Conservation (phyloP, 2,888 invertebrate genomes). For the Cerastis leucographa region DNA sequence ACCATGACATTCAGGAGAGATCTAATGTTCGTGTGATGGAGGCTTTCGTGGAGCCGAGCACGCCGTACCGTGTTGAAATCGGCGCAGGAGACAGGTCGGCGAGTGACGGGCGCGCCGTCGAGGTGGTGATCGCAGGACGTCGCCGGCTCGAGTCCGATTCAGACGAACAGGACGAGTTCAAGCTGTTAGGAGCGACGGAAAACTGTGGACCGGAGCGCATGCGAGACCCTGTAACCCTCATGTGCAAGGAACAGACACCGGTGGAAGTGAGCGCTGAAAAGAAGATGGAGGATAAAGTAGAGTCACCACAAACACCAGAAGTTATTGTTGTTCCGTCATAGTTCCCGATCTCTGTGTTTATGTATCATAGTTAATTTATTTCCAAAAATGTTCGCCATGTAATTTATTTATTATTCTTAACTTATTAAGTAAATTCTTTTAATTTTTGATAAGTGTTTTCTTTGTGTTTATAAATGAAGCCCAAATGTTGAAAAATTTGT, state of each 20-base stretch:
- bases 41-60: slow-evolving; percentile 92
- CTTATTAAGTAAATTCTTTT: slow-evolving; percentile 64
- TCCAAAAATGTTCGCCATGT: slow-evolving; percentile 65
- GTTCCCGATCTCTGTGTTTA: slow-evolving; percentile 73
- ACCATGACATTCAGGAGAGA: slow-evolving; percentile 79
- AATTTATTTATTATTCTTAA: slow-evolving; percentile 71
- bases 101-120: slow-evolving; percentile 78
- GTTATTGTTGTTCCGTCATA: slow-evolving; percentile 79
- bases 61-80: slow-evolving; percentile 93
- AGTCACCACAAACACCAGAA: slow-evolving; percentile 71
- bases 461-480: slow-evolving; percentile 25
- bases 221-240: slow-evolving; percentile 93
- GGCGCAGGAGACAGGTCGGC: slow-evolving; percentile 75
- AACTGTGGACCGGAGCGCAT: slow-evolving; percentile 94
- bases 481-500: background rate
- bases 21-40: slow-evolving; percentile 86
- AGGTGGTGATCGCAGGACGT: slow-evolving; percentile 84
- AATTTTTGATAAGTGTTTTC: slow-evolving; percentile 34
- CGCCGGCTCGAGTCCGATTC: slow-evolving; percentile 76
- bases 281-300: slow-evolving; percentile 47
- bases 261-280: slow-evolving; percentile 31
- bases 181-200: slow-evolving; percentile 92
- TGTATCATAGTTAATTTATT: slow-evolving; percentile 74
- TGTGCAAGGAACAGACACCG: slow-evolving; percentile 77
- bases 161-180: slow-evolving; percentile 83